Conservation (phyloP, 2,113 vertebrate species). For the Alces alces region DNA sequence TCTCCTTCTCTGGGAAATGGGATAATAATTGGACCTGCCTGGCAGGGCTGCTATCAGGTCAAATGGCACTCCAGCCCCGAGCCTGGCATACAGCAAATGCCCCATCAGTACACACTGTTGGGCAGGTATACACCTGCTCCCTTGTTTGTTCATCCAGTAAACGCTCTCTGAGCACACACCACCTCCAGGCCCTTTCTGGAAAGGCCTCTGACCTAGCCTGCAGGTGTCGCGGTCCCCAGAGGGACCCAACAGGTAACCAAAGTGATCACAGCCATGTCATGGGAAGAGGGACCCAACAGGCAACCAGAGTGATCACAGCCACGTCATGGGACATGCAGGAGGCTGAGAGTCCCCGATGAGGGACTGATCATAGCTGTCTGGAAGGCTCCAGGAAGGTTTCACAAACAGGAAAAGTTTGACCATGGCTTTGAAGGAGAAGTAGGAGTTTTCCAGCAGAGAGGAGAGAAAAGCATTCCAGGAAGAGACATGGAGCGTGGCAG, state of each 20-base stretch:
- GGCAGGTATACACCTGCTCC: accelerated
- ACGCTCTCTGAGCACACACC: background rate
- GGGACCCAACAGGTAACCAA: accelerated
- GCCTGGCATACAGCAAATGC: background rate
- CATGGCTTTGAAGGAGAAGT: background rate
- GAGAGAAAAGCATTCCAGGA: background rate
- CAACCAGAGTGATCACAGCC: background rate
- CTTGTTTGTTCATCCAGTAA: background rate
- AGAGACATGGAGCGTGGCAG: background rate
- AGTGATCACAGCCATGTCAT: background rate
- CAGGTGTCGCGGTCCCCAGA: background rate
- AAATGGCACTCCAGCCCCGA: background rate
- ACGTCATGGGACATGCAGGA: background rate
- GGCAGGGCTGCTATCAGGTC: no score
- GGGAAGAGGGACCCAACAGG: accelerated
- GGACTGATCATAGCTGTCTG: background rate
- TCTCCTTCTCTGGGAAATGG: background rate
- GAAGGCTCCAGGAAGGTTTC: background rate
- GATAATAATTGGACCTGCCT: background rate
- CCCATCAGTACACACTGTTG: accelerated
- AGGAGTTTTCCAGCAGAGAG: background rate
- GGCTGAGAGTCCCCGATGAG: background rate
- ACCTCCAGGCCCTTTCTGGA: background rate
- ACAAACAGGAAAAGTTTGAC: background rate
- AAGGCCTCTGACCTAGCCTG: background rate